Percentiles rank a stretch among this genome's conserved stretches.
Evolutionary conservation across 2,797 vertebrate species (phyloP).

Genomic region (Novumbra hubbsi): DNA sequence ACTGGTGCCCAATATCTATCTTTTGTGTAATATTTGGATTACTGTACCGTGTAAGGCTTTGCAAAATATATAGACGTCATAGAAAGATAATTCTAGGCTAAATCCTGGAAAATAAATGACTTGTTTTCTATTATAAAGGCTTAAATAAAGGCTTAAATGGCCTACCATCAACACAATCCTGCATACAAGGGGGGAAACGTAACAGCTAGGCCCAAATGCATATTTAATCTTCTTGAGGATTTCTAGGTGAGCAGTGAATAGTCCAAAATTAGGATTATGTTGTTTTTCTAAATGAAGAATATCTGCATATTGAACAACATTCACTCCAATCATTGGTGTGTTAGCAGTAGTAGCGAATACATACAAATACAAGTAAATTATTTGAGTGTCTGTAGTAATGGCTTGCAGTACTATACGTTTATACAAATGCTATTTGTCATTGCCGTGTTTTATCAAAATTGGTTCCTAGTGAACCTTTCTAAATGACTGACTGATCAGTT

Average conservation of each 20-base stretch:
- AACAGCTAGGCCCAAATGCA: background rate
- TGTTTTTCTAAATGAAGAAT: background rate
- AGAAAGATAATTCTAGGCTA: background rate
- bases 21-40: too few relatives aligned
- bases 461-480: background rate
- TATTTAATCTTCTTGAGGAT: slow-evolving; percentile 15
- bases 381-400: background rate
- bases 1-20: too few relatives aligned
- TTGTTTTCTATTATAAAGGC: background rate
- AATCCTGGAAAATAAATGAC: background rate
- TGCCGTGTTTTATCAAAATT: background rate
- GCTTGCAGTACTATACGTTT: background rate
- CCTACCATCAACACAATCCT: background rate
- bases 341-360: background rate
- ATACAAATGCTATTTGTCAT: too few relatives aligned
- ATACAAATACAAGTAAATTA: too few relatives aligned
- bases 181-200: background rate
- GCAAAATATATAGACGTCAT: background rate
- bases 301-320: background rate
- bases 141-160: background rate
- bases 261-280: slow-evolving; percentile 13
- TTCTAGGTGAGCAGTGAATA: slow-evolving; percentile 5
- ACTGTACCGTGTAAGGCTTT: background rate
- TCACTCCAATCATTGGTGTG: background rate
- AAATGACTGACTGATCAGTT: background rate